Percentiles rank a stretch among this genome's conserved stretches.
These are phyloP conservation scores for Anarhynchus alexandrinus DNA, from an alignment of 2,113 vertebrate genomes.

Conservation along the genomic window DNA sequence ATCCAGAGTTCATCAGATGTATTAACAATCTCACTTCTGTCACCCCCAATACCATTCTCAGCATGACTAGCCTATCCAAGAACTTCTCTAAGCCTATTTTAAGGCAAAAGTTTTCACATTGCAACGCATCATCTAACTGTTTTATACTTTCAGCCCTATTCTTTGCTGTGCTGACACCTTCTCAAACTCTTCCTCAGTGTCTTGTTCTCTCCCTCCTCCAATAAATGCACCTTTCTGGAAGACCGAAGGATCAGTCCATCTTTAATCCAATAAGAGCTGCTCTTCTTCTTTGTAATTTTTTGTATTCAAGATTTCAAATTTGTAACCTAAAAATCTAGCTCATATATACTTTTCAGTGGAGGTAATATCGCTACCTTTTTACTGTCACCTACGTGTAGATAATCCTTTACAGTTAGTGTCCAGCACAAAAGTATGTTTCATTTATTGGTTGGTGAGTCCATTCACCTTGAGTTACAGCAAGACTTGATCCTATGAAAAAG, in stretches of 20 bases:
- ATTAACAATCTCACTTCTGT: not conserved
- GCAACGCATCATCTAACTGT: not conserved
- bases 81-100: not conserved
- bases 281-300: not conserved
- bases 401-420: not conserved
- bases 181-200: not conserved
- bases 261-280: not conserved
- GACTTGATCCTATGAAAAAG: not conserved
- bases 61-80: not conserved
- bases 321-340: not conserved
- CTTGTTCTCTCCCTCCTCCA: not conserved
- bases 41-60: not conserved
- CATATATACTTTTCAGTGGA: not conserved
- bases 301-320: not conserved
- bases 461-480: not conserved
- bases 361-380: not conserved
- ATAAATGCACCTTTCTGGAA: not conserved
- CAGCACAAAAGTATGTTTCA: not conserved
- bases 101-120: not conserved
- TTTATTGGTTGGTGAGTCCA: not conserved
- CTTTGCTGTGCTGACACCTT: not conserved
- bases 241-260: not conserved
- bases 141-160: not conserved
- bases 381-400: not conserved
- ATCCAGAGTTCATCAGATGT: not conserved